Evolutionary conservation across 2,113 vertebrate species (phyloP).

Genomic region (Elgaria multicarinata): DNA sequence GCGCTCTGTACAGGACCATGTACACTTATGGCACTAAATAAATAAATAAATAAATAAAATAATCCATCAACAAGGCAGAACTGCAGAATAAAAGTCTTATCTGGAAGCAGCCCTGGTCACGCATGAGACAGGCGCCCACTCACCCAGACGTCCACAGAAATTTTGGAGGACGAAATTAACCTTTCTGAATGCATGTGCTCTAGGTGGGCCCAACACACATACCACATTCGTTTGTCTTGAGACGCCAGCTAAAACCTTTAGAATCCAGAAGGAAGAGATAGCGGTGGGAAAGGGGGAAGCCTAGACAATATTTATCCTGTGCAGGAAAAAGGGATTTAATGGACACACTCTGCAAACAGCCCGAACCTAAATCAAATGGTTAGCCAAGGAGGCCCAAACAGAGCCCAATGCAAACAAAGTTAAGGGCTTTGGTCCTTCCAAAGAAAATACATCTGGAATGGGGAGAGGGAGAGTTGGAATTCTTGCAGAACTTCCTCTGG

Average conservation of each 20-base stretch:
- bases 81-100: too few species aligned
- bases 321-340: background rate
- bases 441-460: constrained; percentile 6
- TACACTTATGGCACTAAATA: too few species aligned
- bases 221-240: background rate
- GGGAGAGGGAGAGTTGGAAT: background rate
- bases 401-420: background rate
- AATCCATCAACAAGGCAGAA: too few species aligned
- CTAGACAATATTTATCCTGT: background rate
- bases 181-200: background rate
- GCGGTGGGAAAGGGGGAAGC: too few species aligned
- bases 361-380: background rate
- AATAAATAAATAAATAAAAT: too few species aligned
- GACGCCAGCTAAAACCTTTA: background rate
- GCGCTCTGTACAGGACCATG: too few species aligned
- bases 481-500: background rate
- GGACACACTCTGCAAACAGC: background rate
- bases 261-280: background rate
- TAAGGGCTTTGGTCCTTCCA: background rate
- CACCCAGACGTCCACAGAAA: too few species aligned
- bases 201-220: background rate
- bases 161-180: background rate
- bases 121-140: too few species aligned
- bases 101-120: too few species aligned
- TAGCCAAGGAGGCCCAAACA: background rate